Base-by-base conservation (phyloP, 1,140 invertebrate species). In the Lamellibrachia luymesi region DNA sequence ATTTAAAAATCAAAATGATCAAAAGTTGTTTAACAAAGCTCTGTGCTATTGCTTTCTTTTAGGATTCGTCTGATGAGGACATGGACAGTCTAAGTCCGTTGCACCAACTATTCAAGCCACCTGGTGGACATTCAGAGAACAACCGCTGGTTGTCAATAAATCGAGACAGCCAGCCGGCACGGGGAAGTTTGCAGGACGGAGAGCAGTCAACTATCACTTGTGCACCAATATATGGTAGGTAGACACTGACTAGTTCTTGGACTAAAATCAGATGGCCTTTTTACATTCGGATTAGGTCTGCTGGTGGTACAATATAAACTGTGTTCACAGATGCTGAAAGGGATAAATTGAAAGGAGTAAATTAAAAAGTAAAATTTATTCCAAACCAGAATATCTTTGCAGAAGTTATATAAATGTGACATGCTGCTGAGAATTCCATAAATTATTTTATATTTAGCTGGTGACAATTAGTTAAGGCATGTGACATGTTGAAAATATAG, bases 141-240 rank as follows among this genome's bases (percentile, higher is more conserved):
- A 80, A 80, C 64, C 64, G 64, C 13, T 80, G 64, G 64, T 80
- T 22, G 64, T 80, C 64, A 22, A 80, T 10, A 80, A 80, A 8
- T 80, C 64, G 64, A 80, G 64, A 22, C 64, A 80, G 64, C 25
- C 64, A 80, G 64, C 64, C 4, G 64, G 64, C 64, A 4, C 64
- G 1, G 17, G 64, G 64, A 80, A 80, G 64, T 80, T 2, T 80
- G 64, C 91, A 91, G 27, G 91, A 91, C 10, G 91, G 91, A n/a
- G 91, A 91, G 27, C 91, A 91, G 91, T 91, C 91, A n/a, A 91
- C 91, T 25, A 91, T 91, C 49, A 91, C 51, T 49, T 50, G 38
- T 49, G 91, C 49, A 50, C 91, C 91, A 6, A 51, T 91, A 6
- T 91, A 91, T 91, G 91, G 91, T 91, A 2, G 64, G 64, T 80